A percentile compares a stretch with the other conserved stretches of the same genome.
These are phyloP conservation scores for Uria aalge DNA, from an alignment of 2,113 vertebrate species.

Conservation along the genomic window DNA sequence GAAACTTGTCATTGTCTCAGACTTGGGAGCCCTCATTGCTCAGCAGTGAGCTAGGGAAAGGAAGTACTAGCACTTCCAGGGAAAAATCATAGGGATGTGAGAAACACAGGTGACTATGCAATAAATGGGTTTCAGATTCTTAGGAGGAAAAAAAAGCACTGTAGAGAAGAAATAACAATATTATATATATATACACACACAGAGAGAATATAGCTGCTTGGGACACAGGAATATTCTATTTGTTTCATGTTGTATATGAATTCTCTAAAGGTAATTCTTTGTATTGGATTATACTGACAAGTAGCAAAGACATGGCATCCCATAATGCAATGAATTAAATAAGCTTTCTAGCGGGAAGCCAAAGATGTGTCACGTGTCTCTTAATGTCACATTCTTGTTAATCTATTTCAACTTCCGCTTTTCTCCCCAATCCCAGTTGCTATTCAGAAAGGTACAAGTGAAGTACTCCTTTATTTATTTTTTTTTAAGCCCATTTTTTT, in stretches of 20 bases:
- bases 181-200: neutral
- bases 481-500: neutral
- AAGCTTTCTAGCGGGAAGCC: neutral
- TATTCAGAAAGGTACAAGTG: neutral
- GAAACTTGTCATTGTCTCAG: neutral
- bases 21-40: neutral
- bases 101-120: neutral
- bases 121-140: neutral
- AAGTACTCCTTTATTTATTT: neutral
- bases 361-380: neutral
- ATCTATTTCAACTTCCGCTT: neutral
- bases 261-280: neutral
- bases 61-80: neutral
- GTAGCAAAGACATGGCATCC: neutral
- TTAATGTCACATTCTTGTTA: neutral
- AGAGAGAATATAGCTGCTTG: fast-evolving
- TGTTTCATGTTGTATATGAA: neutral
- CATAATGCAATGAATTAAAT: neutral
- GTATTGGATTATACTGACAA: neutral
- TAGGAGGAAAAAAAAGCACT: neutral
- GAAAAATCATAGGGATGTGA: neutral
- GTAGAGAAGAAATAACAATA: neutral
- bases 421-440: neutral
- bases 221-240: neutral
- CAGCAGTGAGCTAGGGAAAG: neutral